phyloP scores from a whole-genome alignment of 2,797 vertebrate species.

The Atherinosoma microstoma region DNA sequence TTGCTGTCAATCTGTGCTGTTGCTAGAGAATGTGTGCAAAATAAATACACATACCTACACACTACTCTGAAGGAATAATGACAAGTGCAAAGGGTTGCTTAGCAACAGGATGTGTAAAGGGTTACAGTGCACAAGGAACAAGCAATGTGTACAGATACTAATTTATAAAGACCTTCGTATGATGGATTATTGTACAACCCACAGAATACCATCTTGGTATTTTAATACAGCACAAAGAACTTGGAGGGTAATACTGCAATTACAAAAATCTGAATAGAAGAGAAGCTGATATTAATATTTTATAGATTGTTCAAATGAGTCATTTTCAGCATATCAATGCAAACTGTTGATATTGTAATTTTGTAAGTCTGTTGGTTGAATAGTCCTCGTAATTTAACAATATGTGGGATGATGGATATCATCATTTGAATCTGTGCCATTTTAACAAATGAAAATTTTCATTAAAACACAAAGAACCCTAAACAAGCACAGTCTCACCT shows the following conservation, averaged over 20 bases:
- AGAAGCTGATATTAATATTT: not conserved
- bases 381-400: not conserved
- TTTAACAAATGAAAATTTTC: not conserved
- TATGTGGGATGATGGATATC: not conserved
- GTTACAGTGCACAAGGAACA: conserved; percentile 30
- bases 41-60: conserved; percentile 17
- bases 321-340: not conserved
- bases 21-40: conserved; percentile 26
- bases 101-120: conserved; percentile 74
- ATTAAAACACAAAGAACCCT: not conserved
- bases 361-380: not conserved
- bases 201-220: not conserved
- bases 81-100: conserved; percentile 76
- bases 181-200: conserved; percentile 24
- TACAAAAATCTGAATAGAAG: not conserved
- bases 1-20: conserved; percentile 29
- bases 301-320: not conserved
- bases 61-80: conserved; percentile 40
- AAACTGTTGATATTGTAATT: not conserved
- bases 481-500: conserved; percentile 82
- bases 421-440: not conserved
- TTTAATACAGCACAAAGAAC: conserved; percentile 10
- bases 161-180: conserved; percentile 28
- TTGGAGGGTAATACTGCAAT: not conserved
- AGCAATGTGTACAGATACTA: conserved; percentile 3